Evolutionary conservation across 2,888 invertebrate genomes (phyloP), one percentile per base, ranked within the genome.

Genomic region (Eupithecia pulchellata): DNA sequence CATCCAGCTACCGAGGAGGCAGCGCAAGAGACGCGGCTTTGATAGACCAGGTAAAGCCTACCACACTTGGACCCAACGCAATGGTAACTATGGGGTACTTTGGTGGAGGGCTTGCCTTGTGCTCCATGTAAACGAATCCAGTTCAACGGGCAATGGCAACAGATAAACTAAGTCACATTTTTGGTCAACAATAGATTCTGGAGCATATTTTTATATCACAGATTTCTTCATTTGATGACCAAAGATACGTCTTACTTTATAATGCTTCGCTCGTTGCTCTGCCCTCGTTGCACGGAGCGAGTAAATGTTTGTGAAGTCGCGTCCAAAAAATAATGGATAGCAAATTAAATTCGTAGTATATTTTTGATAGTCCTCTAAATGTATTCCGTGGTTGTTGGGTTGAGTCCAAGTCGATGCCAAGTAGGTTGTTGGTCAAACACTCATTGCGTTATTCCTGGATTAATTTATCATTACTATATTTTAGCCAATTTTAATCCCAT

Each of bases 1-100:
- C 93, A 94, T 89, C 93, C 94, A 95, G 94, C 94, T 93, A 92
- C 91, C 93, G 94, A 94, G 94, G 94, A 94, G 89, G 93, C 93
- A 91, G 94, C 93, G 81, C 93, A 92, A 93, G 94, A 95, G 94
- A 94, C 94, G 89, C 91, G 94, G 93, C 94, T 95, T 93, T 95
- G 91, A 95, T 95, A 94, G 93, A 91, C 83, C 92, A 95, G 94
- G 94, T 95, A 95, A 94, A 91, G 89, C 84, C 85, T 74, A 85
- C 82, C 82, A 76, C 86, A 87, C 91, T 92, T 92, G 93, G 92
- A 88, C 91, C 81, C 92, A 88, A 91, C 87, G 81, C 89, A 86
- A 89, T 82, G 82, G 82, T 82, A 79, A 82, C 71, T 80, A 77
- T 75, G 75, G 77, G 77, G 79, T 75, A 78, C 80, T 77, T 72